Evolutionary conservation across 2,113 vertebrate genomes (phyloP).

Genomic region (Malurus elegans): DNA sequence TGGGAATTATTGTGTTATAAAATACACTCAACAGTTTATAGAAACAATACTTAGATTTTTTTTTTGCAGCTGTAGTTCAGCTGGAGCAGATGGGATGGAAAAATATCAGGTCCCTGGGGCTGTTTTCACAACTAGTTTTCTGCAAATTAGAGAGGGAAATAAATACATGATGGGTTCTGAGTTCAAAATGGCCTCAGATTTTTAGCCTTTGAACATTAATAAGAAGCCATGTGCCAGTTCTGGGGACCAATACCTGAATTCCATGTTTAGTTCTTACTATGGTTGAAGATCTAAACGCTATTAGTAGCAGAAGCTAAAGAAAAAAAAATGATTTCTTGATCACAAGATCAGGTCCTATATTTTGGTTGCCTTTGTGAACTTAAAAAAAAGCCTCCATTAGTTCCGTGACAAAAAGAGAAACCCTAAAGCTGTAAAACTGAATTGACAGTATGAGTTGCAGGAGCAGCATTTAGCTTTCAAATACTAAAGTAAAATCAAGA

Average conservation of each 20-base stretch:
- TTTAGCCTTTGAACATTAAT: constrained; percentile 71
- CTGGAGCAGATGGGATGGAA: constrained; percentile 70
- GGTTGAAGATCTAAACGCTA: neutral
- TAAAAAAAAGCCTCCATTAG: neutral
- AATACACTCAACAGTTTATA: constrained; percentile 74
- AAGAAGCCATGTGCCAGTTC: constrained; percentile 36
- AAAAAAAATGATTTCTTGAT: neutral
- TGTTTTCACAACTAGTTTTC: constrained; percentile 73
- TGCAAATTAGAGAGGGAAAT: constrained; percentile 76
- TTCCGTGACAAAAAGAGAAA: neutral
- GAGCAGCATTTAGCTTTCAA: constrained; percentile 13
- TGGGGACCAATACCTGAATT: neutral
- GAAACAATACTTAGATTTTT: constrained; percentile 62
- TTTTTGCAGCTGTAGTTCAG: constrained; percentile 76
- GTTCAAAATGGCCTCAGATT: constrained; percentile 69
- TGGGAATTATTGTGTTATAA: constrained; percentile 79
- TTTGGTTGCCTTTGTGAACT: neutral
- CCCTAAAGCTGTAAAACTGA: constrained; percentile 23
- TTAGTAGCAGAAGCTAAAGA: neutral
- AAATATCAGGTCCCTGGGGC: constrained; percentile 60
- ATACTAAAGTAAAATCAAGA: neutral
- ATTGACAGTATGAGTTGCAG: neutral
- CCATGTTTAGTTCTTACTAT: neutral
- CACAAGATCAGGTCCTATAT: neutral
- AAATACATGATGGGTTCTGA: constrained; percentile 64